These are phyloP conservation scores for Agapornis roseicollis DNA, from an alignment of 2,113 vertebrate species.

Conservation along the genomic window DNA sequence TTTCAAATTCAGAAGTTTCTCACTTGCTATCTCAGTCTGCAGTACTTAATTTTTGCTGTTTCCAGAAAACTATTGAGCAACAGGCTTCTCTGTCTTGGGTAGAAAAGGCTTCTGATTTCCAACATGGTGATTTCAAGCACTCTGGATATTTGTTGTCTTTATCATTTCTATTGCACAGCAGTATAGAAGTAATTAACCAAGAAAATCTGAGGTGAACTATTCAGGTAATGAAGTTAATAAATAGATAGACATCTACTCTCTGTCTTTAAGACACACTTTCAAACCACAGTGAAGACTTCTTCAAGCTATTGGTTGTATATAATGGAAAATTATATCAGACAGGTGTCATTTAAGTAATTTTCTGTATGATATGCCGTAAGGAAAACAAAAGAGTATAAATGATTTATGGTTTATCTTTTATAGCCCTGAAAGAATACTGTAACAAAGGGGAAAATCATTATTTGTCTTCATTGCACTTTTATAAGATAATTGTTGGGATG, in stretches of 20 bases:
- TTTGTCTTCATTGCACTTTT: not conserved
- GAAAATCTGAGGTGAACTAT: constrained; percentile 56
- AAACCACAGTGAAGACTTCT: constrained; percentile 45
- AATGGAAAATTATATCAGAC: not conserved
- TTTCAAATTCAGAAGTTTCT: constrained; percentile 31
- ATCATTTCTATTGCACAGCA: constrained; percentile 47
- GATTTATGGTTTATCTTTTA: not conserved
- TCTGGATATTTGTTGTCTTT: not conserved
- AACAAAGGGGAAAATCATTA: not conserved
- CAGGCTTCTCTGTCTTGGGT: constrained; percentile 13
- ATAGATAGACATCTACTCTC: constrained; percentile 49
- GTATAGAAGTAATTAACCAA: constrained; percentile 52
- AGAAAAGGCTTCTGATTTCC: constrained; percentile 9
- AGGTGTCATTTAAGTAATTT: not conserved
- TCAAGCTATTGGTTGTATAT: not conserved
- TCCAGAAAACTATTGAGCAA: not conserved
- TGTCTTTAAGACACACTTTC: constrained; percentile 44
- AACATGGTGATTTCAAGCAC: constrained; percentile 3
- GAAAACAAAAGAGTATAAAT: not conserved
- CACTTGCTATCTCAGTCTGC: not conserved
- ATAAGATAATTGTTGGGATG: not conserved
- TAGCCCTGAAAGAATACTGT: not conserved
- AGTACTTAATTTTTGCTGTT: not conserved
- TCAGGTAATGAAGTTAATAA: constrained; percentile 62
- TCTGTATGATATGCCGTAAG: not conserved